These are phyloP conservation scores for Myiothlypis chrysogaster DNA, from an alignment of 2,797 vertebrate genomes.

Conservation along the genomic window DNA sequence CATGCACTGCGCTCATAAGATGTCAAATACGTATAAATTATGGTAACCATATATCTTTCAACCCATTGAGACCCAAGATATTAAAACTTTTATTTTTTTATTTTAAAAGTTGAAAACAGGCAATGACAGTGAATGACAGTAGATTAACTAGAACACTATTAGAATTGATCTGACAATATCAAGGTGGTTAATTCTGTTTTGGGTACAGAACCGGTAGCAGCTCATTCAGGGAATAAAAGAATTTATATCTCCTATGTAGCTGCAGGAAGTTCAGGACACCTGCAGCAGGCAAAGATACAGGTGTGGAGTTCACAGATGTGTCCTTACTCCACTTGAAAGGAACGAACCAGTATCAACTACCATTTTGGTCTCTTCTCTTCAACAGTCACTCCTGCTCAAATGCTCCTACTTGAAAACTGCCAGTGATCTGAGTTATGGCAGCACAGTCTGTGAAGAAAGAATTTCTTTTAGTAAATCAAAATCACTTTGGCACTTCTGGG, in stretches of 20 bases:
- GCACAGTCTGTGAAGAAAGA: background rate
- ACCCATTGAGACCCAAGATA: background rate
- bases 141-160: background rate
- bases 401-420: background rate
- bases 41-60: background rate
- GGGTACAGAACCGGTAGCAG: background rate
- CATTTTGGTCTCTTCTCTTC: background rate
- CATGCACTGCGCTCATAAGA: background rate
- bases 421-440: background rate
- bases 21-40: background rate
- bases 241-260: background rate
- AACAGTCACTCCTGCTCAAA: background rate
- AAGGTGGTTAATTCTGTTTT: background rate
- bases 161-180: background rate
- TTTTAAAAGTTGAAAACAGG: background rate
- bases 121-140: background rate
- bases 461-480: constrained; percentile 7
- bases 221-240: background rate
- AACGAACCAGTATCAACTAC: background rate
- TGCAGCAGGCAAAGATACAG: background rate
- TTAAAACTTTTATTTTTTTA: background rate
- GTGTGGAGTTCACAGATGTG: background rate
- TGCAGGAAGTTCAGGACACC: background rate
- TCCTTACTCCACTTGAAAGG: constrained; percentile 20
- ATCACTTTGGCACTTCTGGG: background rate